Evolutionary conservation across 2,797 vertebrate species (phyloP).

Genomic region (Arnoldichthys spilopterus): DNA sequence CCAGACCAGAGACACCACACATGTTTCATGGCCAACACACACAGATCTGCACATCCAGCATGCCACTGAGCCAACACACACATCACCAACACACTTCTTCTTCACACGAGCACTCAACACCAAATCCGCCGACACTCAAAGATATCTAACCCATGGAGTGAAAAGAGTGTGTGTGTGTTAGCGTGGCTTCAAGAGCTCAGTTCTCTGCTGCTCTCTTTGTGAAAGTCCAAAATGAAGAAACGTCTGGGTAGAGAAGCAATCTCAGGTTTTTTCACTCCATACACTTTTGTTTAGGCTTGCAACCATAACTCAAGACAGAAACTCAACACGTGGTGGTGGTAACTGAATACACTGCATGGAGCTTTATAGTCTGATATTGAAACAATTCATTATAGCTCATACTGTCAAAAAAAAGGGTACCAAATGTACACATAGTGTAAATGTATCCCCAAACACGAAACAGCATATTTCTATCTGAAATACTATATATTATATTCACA

Average conservation of each 20-base stretch:
- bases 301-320: background rate
- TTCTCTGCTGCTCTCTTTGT: constrained; percentile 1
- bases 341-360: background rate
- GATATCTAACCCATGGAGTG: constrained; percentile 56
- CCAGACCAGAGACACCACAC: constrained; percentile 34
- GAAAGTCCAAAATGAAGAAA: constrained; percentile 6
- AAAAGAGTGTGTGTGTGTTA: constrained; percentile 43
- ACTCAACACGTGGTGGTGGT: background rate
- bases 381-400: background rate
- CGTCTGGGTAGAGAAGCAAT: constrained; percentile 12
- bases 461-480: no score
- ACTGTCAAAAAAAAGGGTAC: no score
- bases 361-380: background rate
- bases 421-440: no score
- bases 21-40: constrained; percentile 52
- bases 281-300: constrained; percentile 12
- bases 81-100: constrained; percentile 70
- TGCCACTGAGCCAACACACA: constrained; percentile 59
- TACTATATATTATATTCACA: no score
- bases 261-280: constrained; percentile 25
- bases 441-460: no score
- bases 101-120: constrained; percentile 73
- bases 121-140: constrained; percentile 61
- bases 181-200: constrained; percentile 24
- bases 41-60: constrained; percentile 66